A percentile compares a stretch with the other conserved stretches of the same genome.
phyloP scores from a whole-genome alignment of 2,113 vertebrate species.

The Acrocephalus kingi region DNA sequence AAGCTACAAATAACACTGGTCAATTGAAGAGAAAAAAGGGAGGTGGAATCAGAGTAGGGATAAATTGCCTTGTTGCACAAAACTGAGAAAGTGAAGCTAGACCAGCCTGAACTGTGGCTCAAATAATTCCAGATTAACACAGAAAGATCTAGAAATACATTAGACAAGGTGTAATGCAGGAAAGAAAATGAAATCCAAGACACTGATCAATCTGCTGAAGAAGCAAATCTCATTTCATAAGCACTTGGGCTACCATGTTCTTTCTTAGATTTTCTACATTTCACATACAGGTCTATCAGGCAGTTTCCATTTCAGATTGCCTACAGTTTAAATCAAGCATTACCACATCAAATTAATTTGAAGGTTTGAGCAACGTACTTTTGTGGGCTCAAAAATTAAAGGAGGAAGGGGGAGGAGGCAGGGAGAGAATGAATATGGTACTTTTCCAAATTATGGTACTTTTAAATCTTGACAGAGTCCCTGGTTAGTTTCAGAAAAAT shows the following conservation, averaged over 20 bases:
- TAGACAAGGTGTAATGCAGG: neutral
- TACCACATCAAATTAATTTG: neutral
- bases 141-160: neutral
- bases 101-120: neutral
- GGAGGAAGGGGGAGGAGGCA: rapidly evolving
- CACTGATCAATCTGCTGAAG: neutral
- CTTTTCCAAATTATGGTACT: neutral
- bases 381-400: neutral
- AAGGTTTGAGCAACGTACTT: neutral
- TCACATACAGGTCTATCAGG: neutral
- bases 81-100: neutral
- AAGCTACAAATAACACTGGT: neutral
- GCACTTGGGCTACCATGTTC: neutral
- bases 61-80: neutral
- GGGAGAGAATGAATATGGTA: rapidly evolving
- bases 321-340: neutral
- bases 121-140: neutral
- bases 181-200: neutral
- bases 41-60: rapidly evolving
- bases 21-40: neutral
- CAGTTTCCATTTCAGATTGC: neutral
- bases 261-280: neutral
- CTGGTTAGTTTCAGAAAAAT: neutral
- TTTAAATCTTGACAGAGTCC: neutral
- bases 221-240: neutral